Evolutionary conservation across 2,888 invertebrate species (phyloP).

Genomic region (Patella depressa): DNA sequence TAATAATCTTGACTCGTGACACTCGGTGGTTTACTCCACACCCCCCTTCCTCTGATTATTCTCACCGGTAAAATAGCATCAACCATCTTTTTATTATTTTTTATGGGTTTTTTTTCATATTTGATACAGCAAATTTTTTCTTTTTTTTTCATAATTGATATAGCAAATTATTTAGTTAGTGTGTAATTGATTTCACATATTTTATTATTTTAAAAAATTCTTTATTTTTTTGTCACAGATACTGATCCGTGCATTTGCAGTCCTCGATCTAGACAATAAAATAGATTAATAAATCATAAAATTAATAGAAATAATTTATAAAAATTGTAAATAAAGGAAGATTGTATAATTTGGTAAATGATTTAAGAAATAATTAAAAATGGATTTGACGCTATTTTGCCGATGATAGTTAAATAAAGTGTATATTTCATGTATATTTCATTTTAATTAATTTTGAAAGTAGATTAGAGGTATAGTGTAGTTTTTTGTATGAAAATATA

Average conservation of each 20-base stretch:
- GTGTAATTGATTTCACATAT: neutral
- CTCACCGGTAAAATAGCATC: constrained; percentile 12
- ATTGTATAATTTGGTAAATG: too few relatives aligned
- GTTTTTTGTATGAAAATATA: too few relatives aligned
- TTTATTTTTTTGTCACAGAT: neutral
- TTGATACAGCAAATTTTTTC: neutral
- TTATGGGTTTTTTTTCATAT: neutral
- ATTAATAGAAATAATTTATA: too few relatives aligned
- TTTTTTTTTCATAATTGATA: neutral
- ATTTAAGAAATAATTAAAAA: too few relatives aligned
- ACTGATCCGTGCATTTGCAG: neutral
- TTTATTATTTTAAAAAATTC: neutral
- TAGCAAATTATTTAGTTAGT: neutral
- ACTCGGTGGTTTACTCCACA: neutral
- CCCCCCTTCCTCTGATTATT: constrained; percentile 6
- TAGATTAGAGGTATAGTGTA: too few relatives aligned
- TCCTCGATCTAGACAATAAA: neutral
- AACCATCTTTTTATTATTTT: neutral
- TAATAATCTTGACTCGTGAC: constrained; percentile 7
- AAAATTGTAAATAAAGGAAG: too few relatives aligned
- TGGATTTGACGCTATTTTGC: too few relatives aligned
- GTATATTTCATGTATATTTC: too few relatives aligned
- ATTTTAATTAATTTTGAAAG: too few relatives aligned
- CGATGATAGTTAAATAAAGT: too few relatives aligned
- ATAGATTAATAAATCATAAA: too few relatives aligned